These are phyloP conservation scores for Leptodirus hochenwartii DNA, from an alignment of 2,888 invertebrate species.

Conservation along the genomic window DNA sequence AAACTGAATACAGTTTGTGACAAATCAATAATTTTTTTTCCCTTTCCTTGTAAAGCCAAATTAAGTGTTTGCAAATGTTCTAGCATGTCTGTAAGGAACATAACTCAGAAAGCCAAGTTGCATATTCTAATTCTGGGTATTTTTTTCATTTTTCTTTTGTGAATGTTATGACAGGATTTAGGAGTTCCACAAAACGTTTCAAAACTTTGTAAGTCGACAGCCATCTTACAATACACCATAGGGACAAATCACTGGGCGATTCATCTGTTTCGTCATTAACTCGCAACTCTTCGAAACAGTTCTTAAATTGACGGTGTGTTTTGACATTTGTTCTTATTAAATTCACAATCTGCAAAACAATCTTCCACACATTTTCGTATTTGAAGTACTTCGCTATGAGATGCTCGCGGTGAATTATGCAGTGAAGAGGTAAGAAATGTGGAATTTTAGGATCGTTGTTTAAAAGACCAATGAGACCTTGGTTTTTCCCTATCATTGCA, in stretches of 20 bases:
- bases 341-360: conserved; percentile 2
- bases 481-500: conserved; percentile 1
- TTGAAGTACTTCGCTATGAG: conserved; percentile 2
- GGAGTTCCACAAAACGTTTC: background rate
- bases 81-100: background rate
- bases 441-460: conserved; percentile 2
- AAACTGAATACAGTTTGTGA: conserved; percentile 1
- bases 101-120: background rate
- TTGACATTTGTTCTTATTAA: background rate
- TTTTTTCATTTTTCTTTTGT: conserved; percentile 1
- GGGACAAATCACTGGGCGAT: conserved; percentile 2
- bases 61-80: conserved; percentile 1
- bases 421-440: conserved; percentile 1
- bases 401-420: conserved; percentile 1
- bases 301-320: conserved; percentile 2
- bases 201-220: background rate
- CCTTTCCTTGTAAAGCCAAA: background rate
- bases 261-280: conserved; percentile 1
- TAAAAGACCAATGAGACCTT: conserved; percentile 1
- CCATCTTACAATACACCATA: conserved; percentile 2
- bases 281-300: conserved; percentile 1
- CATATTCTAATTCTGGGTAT: conserved; percentile 2
- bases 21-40: background rate
- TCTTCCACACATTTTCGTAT: background rate
- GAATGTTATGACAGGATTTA: background rate